Evolutionary conservation across 1,140 invertebrate genomes (phyloP), one percentile per base, ranked within the genome.

Genomic region (Tetramorium alpestre): DNA sequence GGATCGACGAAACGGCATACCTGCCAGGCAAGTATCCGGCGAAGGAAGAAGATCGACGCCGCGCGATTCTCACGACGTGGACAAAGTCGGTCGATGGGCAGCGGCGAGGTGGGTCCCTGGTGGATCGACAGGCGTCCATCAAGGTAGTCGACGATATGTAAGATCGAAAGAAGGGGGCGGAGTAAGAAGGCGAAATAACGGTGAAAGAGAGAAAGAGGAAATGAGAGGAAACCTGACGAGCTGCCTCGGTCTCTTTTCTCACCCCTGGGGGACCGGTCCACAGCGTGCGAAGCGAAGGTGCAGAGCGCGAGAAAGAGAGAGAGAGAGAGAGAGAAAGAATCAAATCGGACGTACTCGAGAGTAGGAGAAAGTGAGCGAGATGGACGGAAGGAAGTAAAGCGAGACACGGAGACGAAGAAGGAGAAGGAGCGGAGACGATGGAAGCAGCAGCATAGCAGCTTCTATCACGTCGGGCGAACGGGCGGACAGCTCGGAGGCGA

Each of bases 401-500:
- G 77, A 78, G 87, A 85, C 87, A 60, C 56, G 73, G 78, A 69
- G 87, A 89, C 81, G 85, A 78, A 89, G 51, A 73, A 54, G 70
- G 70, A 73, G n/a, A 90, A 86, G 87, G 65, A 88, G 77, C 75
- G 87, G 49, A 89, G 70, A 76, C 80, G 81, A 69, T 70, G 88
- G 85, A 89, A 77, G 87, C 76, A 86, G 80, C 89, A 90, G 91
- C 86, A 91, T 89, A 91, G 92, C 91, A 93, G 90, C 93, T 95
- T 95, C 94, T 95, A 95, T 95, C 94, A 95, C 94, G 92, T 92
- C 90, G 94, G 93, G 94, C 92, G 92, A 94, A 94, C 94, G 94
- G 94, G 95, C 95, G 95, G 95, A 95, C 95, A 95, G 94, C 93
- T 95, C 91, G 84, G 92, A 92, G 91, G 94, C 94, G 94, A 95